A percentile compares a stretch with the other conserved stretches of the same genome.
Evolutionary conservation across 2,888 invertebrate species (phyloP).

Genomic region (Diarsia mendica): DNA sequence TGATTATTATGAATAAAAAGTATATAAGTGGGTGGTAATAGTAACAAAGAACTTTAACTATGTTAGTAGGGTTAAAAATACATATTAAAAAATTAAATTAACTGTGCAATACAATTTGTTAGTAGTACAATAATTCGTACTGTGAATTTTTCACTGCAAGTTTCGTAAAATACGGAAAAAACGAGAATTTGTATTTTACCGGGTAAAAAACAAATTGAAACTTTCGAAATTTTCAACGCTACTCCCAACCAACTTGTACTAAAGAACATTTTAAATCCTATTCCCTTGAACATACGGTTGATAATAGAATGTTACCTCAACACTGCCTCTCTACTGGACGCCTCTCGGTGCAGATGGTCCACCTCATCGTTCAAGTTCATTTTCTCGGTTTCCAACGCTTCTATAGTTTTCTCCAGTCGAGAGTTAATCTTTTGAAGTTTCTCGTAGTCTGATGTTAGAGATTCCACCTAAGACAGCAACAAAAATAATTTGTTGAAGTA

Average conservation of each 20-base stretch:
- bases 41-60: too few relatives aligned
- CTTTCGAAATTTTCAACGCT: too few relatives aligned
- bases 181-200: too few relatives aligned
- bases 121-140: too few relatives aligned
- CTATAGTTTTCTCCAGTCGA: conserved; percentile 94
- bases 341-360: conserved; percentile 94
- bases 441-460: conserved; percentile 94
- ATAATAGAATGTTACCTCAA: conserved; percentile 83
- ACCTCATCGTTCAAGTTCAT: conserved; percentile 93
- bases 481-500: background rate
- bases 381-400: conserved; percentile 94
- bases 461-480: conserved; percentile 92
- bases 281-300: accelerated
- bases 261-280: background rate
- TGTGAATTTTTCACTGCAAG: too few relatives aligned
- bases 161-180: too few relatives aligned
- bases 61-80: too few relatives aligned
- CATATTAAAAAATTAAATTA: too few relatives aligned
- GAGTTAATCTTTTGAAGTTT: conserved; percentile 94
- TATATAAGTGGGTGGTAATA: too few relatives aligned
- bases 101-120: too few relatives aligned
- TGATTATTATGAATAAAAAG: too few relatives aligned
- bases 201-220: too few relatives aligned
- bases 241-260: background rate
- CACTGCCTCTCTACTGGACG: conserved; percentile 92